Conservation (phyloP, 2,888 invertebrate species). For the Andricus curvator region DNA sequence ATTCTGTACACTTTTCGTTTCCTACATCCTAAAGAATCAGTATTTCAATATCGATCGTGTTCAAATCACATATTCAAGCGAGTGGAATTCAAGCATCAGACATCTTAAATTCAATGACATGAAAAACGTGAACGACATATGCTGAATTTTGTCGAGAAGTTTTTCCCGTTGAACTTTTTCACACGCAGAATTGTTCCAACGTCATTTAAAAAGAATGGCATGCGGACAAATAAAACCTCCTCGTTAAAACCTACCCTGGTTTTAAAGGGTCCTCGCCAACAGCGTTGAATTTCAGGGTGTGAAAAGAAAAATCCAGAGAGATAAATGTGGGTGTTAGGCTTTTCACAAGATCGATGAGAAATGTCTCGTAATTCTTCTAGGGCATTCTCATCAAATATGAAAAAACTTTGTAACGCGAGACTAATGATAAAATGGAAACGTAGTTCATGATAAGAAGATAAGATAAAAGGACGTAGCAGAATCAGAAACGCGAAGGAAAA, state of each 20-base stretch:
- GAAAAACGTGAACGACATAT: constrained; percentile 29
- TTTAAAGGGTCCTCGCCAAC: constrained; percentile 10
- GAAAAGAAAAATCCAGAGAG: constrained; percentile 8
- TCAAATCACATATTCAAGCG: constrained; percentile 6
- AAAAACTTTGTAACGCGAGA: not conserved
- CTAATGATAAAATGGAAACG: not conserved
- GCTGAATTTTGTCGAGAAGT: constrained; percentile 21
- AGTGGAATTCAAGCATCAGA: constrained; percentile 12
- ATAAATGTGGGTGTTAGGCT: constrained; percentile 11
- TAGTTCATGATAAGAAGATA: not conserved
- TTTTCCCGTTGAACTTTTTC: constrained; percentile 19
- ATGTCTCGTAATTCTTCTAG: not conserved
- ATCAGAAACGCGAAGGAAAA: not conserved
- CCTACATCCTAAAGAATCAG: not conserved
- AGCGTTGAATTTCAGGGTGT: constrained; percentile 11
- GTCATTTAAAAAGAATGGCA: constrained; percentile 15
- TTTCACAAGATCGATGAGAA: not conserved
- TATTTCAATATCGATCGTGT: constrained; percentile 13
- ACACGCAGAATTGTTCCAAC: constrained; percentile 24
- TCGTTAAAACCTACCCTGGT: constrained; percentile 16
- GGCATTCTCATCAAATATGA: not conserved
- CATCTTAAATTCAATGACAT: constrained; percentile 28
- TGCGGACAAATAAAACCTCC: constrained; percentile 36
- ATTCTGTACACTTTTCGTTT: not conserved
- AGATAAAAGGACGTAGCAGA: not conserved